Conservation (phyloP, 2,888 invertebrate genomes). For the Pseudoips prasinana region DNA sequence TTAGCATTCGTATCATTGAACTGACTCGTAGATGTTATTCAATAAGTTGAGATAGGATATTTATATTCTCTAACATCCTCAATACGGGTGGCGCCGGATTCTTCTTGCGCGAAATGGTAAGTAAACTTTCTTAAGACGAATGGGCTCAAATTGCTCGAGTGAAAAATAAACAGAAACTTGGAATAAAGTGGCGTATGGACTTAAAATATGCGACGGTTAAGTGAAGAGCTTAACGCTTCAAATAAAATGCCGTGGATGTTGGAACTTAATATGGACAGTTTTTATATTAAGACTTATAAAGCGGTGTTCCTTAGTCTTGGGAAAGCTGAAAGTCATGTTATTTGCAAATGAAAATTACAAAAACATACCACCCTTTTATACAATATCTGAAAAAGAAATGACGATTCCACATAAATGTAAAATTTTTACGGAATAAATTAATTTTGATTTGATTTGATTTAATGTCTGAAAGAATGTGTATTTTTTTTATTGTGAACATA, state of each 20-base stretch:
- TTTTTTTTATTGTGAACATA: no score
- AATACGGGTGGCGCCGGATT: conserved; percentile 31
- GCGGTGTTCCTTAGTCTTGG: no score
- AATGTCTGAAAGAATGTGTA: no score
- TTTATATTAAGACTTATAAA: conserved; percentile 26
- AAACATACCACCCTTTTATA: no score
- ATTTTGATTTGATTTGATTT: no score
- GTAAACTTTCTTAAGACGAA: conserved; percentile 56
- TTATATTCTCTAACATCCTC: conserved; percentile 31
- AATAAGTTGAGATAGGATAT: conserved; percentile 31
- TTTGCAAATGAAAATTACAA: no score
- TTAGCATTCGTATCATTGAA: conserved; percentile 12
- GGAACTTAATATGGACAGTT: no score
- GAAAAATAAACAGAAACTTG: conserved; percentile 61
- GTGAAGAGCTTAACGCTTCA: conserved; percentile 11
- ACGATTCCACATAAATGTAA: no score
- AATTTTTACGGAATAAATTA: no score
- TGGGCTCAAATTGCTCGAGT: conserved; percentile 48
- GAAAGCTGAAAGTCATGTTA: no score
- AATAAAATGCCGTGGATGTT: conserved; percentile 16
- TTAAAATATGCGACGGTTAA: conserved; percentile 33
- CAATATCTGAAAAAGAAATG: no score
- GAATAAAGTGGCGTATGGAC: conserved; percentile 54
- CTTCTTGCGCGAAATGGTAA: conserved; percentile 53
- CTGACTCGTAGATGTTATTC: conserved; percentile 21